These are phyloP conservation scores for Darevskia nairensis DNA, from an alignment of 2,797 vertebrate species.

Conservation along the genomic window DNA sequence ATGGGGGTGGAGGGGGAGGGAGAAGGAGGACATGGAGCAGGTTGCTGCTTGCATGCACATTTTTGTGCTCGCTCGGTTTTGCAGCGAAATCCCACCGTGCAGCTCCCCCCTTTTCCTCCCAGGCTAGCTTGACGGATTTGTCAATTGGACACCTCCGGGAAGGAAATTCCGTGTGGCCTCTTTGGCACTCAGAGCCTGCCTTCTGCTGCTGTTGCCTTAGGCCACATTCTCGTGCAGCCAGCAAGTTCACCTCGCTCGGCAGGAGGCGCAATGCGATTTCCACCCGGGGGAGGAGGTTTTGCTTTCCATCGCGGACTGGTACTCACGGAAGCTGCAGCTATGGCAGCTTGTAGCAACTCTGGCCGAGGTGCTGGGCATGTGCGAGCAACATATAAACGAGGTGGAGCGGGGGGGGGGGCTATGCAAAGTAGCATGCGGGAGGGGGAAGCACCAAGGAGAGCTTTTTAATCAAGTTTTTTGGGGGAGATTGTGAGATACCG, in stretches of 20 bases:
- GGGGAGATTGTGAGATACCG: background rate
- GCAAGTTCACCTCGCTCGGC: background rate
- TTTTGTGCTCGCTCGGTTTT: slow-evolving; percentile 47
- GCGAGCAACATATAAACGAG: background rate
- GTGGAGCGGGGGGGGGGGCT: no score
- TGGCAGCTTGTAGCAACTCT: background rate
- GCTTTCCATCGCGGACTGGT: background rate
- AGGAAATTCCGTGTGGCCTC: slow-evolving; percentile 56
- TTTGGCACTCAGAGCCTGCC: slow-evolving; percentile 21
- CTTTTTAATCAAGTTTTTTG: background rate
- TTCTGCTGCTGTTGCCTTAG: background rate
- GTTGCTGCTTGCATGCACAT: no score
- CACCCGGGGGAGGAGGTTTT: background rate
- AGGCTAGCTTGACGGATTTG: slow-evolving; percentile 49
- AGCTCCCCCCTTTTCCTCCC: slow-evolving; percentile 36
- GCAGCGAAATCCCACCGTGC: slow-evolving; percentile 50
- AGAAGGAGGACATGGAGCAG: slow-evolving; percentile 47
- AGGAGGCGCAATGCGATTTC: background rate
- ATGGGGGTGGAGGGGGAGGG: slow-evolving; percentile 11
- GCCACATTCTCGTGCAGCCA: background rate
- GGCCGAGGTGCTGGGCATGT: background rate
- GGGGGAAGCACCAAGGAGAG: background rate
- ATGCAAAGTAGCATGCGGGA: no score
- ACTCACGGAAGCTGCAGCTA: slow-evolving; percentile 26
- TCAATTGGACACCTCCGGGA: slow-evolving; percentile 60